Evolutionary conservation across 2,113 vertebrate species (phyloP).

Genomic region (Eidolon helvum): DNA sequence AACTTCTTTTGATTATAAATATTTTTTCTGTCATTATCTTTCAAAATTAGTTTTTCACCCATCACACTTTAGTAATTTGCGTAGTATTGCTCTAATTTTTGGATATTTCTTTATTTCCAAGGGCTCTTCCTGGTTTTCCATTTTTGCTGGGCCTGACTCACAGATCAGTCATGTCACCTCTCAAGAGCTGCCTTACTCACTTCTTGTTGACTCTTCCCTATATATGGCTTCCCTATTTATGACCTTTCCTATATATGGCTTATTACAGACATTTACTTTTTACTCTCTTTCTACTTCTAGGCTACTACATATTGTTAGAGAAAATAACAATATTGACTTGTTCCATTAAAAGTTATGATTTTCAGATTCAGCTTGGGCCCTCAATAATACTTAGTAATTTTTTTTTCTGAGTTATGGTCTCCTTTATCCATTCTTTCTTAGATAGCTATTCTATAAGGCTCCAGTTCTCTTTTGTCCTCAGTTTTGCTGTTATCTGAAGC

Average conservation of each 20-base stretch:
- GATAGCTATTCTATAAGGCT: neutral
- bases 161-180: neutral
- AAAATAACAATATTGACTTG: neutral
- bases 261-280: neutral
- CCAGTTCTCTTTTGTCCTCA: neutral
- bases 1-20: neutral
- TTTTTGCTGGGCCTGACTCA: neutral
- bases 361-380: neutral
- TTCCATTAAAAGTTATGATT: neutral
- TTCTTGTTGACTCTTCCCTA: neutral
- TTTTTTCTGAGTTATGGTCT: neutral
- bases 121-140: neutral
- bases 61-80: neutral
- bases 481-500: neutral
- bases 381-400: neutral
- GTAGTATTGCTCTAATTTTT: neutral
- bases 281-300: neutral
- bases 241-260: neutral
- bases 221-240: neutral
- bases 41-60: neutral
- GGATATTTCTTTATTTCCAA: neutral
- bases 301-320: neutral
- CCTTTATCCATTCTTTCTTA: neutral
- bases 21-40: neutral
- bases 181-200: neutral